Evolutionary conservation across 2,888 invertebrate species (phyloP).

Genomic region (Phengaris arion): DNA sequence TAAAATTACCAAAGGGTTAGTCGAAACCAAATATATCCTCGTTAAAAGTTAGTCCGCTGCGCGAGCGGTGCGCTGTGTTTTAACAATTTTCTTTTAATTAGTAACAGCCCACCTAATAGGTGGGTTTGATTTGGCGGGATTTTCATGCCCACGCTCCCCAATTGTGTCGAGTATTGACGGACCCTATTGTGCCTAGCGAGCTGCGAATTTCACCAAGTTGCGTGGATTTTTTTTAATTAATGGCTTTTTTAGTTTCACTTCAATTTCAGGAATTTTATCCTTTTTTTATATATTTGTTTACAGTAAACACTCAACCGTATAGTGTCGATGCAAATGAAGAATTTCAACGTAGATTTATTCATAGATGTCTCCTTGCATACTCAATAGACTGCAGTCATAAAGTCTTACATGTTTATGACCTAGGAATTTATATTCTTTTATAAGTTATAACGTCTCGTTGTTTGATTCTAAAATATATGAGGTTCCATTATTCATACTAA

Average conservation of each 20-base stretch:
- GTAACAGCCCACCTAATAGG: slow-evolving; percentile 68
- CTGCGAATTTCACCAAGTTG: slow-evolving; percentile 36
- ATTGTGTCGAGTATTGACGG: slow-evolving; percentile 39
- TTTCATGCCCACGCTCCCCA: slow-evolving; percentile 46
- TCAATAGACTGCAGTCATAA: slow-evolving; percentile 15
- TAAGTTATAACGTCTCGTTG: not conserved
- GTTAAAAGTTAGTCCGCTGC: slow-evolving; percentile 76
- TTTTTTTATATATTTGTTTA: slow-evolving; percentile 20
- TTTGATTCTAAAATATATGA: not conserved
- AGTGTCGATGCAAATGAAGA: slow-evolving; percentile 10
- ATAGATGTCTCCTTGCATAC: slow-evolving; percentile 18
- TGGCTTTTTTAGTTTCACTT: slow-evolving; percentile 31
- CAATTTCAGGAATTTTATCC: slow-evolving; percentile 15
- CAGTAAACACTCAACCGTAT: not conserved
- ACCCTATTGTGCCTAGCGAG: slow-evolving; percentile 37
- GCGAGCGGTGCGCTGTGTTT: slow-evolving; percentile 62
- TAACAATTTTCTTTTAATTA: slow-evolving; percentile 79
- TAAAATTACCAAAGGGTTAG: slow-evolving; percentile 77
- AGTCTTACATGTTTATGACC: slow-evolving; percentile 15
- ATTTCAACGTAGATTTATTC: slow-evolving; percentile 21
- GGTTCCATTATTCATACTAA: not conserved
- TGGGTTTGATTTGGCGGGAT: slow-evolving; percentile 60
- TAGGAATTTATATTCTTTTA: not conserved
- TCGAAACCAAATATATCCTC: slow-evolving; percentile 78
- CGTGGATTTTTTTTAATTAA: slow-evolving; percentile 38